Conservation (phyloP, 2,797 vertebrate genomes). For the Phoebastria nigripes region DNA sequence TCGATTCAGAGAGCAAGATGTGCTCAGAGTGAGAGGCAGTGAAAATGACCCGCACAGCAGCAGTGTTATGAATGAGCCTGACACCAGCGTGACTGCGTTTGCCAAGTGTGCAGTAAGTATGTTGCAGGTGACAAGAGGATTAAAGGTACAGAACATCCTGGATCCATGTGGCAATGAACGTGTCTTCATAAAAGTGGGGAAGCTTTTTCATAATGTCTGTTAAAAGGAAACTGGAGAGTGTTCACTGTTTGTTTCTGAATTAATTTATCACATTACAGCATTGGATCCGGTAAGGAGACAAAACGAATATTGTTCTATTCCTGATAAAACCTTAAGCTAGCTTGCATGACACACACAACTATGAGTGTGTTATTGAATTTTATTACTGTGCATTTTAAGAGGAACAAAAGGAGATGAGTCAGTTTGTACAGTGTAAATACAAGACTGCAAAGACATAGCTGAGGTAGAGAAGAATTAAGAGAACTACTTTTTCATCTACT, state of each 20-base stretch:
- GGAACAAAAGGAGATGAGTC: not conserved
- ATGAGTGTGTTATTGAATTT: not conserved
- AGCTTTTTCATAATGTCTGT: not conserved
- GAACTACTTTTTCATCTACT: not conserved
- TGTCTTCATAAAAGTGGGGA: not conserved
- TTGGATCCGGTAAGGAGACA: not conserved
- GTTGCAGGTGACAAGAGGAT: not conserved
- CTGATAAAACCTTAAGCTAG: not conserved
- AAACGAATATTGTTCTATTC: not conserved
- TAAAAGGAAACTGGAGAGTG: not conserved
- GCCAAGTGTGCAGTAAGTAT: not conserved
- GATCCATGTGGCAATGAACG: not conserved
- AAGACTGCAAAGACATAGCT: not conserved
- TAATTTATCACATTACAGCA: not conserved
- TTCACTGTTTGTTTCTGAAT: not conserved
- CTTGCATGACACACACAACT: not conserved
- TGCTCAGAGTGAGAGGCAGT: not conserved
- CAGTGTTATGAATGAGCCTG: not conserved
- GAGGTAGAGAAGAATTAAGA: not conserved
- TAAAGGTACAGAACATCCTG: not conserved
- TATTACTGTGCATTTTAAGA: not conserved
- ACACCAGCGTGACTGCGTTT: accelerated
- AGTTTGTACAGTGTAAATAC: not conserved
- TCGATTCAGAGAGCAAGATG: accelerated
- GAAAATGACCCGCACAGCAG: accelerated